These are phyloP conservation scores for Philopotamus ludificatus DNA, from an alignment of 1,140 invertebrate genomes.

Conservation along the genomic window DNA sequence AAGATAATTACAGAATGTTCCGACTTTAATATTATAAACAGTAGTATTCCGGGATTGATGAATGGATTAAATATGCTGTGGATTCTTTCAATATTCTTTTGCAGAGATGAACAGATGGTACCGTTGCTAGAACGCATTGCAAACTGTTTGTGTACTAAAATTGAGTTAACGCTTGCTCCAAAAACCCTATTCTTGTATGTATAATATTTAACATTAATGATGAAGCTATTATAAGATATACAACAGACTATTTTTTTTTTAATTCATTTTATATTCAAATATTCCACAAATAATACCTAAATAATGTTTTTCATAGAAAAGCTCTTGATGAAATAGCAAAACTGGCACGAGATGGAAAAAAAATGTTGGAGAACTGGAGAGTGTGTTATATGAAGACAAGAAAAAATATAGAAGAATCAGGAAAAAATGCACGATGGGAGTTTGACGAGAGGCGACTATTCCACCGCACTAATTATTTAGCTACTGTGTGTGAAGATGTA, in stretches of 20 bases:
- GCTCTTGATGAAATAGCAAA: conserved; percentile 55
- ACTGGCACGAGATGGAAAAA: conserved; percentile 59
- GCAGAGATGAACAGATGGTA: conserved; percentile 72
- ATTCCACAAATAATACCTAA: background rate
- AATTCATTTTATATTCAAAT: conserved; percentile 9
- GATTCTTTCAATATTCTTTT: conserved; percentile 75
- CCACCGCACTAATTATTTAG: conserved; percentile 79
- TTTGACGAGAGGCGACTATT: conserved; percentile 82
- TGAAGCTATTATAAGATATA: conserved; percentile 19
- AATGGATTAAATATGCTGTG: conserved; percentile 82
- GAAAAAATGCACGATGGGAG: conserved; percentile 84
- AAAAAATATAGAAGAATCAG: conserved; percentile 76
- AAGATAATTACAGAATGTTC: conserved; percentile 71
- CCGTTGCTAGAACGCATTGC: conserved; percentile 77
- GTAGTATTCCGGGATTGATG: conserved; percentile 75
- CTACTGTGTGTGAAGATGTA: conserved; percentile 74
- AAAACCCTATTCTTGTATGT: conserved; percentile 70
- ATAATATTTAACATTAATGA: background rate
- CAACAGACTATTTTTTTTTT: background rate
- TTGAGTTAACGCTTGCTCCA: conserved; percentile 69
- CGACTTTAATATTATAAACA: conserved; percentile 68
- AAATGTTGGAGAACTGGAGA: conserved; percentile 78
- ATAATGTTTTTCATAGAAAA: conserved; percentile 50
- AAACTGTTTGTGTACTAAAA: conserved; percentile 74
- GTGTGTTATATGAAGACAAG: conserved; percentile 69